Evolutionary conservation across 2,113 vertebrate species (phyloP), one percentile per base, ranked within the genome.

Genomic region (Channa maculata): DNA sequence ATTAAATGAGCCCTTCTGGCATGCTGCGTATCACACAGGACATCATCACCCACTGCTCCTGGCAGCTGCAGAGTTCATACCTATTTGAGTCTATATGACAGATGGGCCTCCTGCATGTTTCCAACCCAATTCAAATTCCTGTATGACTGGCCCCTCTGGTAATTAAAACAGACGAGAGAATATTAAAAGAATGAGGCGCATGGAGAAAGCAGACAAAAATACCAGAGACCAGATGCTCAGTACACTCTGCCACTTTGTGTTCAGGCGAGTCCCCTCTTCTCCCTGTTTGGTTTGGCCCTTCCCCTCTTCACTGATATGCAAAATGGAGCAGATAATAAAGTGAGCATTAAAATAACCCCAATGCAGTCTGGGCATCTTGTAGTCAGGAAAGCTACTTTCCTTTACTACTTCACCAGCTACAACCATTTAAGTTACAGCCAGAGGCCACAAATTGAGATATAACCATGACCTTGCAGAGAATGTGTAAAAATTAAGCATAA

Each of bases 91-190:
- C 60, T 34, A 24, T 63, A 46, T 64, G 83, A 91, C 89, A 92
- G 89, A 92, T 91, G 84, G 87, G 71, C 49, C 60, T 13, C 12
- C 70, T 57, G 75, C 87, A 85, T 79, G 64, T 82, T 92, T 88
- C 84, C 77, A 77, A 77, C 59, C 61, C 52, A 78, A 79, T 44
- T 76, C 73, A 55, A 62, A 79, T 71, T 83, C 77, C 75, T 80
- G 74, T 59, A 70, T 77, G 74, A 66, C 68, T 82, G 76, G 68
- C 45, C 67, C 75, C 41, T 79, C 66, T 65, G 68, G 88, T 89
- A 88, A 90, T 89, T 83, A 82, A 88, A 89, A 87, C 77, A 83
- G 80, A 89, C 85, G 79, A 90, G 65, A 68, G 67, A 57, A 65
- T 79, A 79, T 80, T 84, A 80, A 80, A 84, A 74, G 77, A 90